Conservation (phyloP, 2,113 vertebrate species). For the Ardeotis arabs region DNA sequence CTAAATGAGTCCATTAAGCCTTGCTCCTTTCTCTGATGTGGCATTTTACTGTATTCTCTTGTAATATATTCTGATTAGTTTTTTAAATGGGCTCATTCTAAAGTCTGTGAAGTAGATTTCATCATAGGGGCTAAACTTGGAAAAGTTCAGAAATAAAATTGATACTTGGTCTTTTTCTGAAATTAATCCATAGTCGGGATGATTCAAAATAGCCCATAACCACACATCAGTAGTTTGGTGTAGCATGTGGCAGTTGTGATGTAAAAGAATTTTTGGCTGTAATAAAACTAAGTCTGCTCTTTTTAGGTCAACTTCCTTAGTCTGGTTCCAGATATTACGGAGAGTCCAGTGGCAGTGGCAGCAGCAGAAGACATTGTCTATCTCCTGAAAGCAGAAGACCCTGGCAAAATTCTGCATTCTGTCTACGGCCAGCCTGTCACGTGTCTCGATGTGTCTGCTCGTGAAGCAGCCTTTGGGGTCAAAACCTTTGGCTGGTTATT, state of each 20-base stretch:
- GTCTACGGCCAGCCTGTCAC: conserved; percentile 92
- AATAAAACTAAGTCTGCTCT: conserved; percentile 23
- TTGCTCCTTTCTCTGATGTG: not conserved
- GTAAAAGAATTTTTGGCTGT: not conserved
- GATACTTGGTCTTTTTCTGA: not conserved
- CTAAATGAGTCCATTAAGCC: not conserved
- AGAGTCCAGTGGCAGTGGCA: conserved; percentile 76
- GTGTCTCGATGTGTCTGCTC: conserved; percentile 85
- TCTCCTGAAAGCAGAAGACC: conserved; percentile 80
- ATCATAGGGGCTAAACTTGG: not conserved
- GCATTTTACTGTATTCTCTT: not conserved
- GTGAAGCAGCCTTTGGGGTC: conserved; percentile 84
- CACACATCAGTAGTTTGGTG: not conserved
- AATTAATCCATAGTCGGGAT: not conserved
- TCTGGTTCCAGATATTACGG: conserved; percentile 80
- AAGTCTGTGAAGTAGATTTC: not conserved
- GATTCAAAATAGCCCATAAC: not conserved
- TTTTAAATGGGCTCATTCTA: not conserved
- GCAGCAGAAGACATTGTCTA: conserved; percentile 86
- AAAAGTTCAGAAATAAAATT: not conserved
- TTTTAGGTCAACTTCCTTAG: conserved; percentile 85
- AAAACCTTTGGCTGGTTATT: conserved; percentile 89
- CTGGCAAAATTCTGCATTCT: conserved; percentile 81
- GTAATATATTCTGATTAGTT: not conserved
- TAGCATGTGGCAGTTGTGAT: not conserved